Percentiles rank a stretch among this genome's conserved stretches.
phyloP scores from a whole-genome alignment of 2,888 invertebrate genomes.

The Drosophila siamana region DNA sequence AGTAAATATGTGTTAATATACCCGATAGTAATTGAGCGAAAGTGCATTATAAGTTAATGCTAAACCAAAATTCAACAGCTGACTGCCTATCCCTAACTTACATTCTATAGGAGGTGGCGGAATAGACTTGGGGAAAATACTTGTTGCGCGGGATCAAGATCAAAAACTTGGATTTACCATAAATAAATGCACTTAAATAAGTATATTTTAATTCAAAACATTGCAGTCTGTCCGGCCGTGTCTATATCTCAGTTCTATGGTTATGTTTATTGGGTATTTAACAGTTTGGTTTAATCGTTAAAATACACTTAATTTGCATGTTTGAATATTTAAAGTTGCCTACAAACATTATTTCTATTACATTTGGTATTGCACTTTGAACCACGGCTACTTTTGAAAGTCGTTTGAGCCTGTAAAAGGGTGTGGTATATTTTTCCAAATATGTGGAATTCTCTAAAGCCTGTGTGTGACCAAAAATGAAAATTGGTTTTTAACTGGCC shows the following conservation, averaged over 20 bases:
- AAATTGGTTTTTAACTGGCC: neutral
- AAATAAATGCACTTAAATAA: too few relatives aligned
- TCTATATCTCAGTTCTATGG: too few relatives aligned
- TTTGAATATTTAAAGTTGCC: neutral
- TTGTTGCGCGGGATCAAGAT: too few relatives aligned
- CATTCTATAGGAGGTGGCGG: too few relatives aligned
- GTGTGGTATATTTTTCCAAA: neutral
- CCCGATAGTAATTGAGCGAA: neutral
- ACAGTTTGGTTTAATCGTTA: neutral
- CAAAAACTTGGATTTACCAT: too few relatives aligned
- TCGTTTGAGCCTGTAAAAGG: neutral
- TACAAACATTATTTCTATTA: neutral
- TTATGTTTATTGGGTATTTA: neutral
- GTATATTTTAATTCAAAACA: too few relatives aligned
- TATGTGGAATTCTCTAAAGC: too few relatives aligned
- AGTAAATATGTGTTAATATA: constrained; percentile 8
- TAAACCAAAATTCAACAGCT: neutral
- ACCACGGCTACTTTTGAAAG: neutral
- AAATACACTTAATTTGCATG: neutral
- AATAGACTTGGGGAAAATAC: too few relatives aligned
- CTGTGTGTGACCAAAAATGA: too few relatives aligned
- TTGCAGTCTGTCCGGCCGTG: too few relatives aligned
- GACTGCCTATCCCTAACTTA: too few relatives aligned
- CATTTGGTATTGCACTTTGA: constrained; percentile 2
- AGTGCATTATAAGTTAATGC: neutral